Evolutionary conservation across 2,113 vertebrate genomes (phyloP).

Genomic region (Accipiter cooperii): DNA sequence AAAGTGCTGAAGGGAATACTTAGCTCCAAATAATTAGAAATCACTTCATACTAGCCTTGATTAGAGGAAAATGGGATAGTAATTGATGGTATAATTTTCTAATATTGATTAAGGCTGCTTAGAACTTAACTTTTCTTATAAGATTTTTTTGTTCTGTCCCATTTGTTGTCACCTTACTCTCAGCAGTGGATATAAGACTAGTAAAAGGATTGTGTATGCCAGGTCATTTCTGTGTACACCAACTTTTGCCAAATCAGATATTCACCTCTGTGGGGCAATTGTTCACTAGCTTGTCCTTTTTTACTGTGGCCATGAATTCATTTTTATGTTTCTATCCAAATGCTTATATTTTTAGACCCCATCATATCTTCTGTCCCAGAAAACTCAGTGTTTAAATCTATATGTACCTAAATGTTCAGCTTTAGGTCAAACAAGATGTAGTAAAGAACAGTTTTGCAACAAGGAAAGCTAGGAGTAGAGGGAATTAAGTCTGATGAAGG

Average conservation of each 20-base stretch:
- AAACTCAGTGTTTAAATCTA: not conserved
- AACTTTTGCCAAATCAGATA: not conserved
- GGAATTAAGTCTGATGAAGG: not conserved
- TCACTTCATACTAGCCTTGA: not conserved
- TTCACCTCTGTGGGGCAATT: not conserved
- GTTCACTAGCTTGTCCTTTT: not conserved
- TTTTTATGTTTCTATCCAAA: not conserved
- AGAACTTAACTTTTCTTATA: not conserved
- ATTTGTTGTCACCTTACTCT: not conserved
- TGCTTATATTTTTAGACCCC: not conserved
- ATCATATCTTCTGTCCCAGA: not conserved
- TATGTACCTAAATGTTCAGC: not conserved
- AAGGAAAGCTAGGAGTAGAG: not conserved
- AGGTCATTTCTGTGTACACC: not conserved
- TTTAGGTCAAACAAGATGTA: not conserved
- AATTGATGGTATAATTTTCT: not conserved
- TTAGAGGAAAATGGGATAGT: not conserved
- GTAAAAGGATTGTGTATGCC: not conserved
- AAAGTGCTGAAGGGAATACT: not conserved
- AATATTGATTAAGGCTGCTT: not conserved
- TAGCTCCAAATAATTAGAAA: not conserved
- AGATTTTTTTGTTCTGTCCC: not conserved
- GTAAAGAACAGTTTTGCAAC: not conserved
- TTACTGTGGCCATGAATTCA: not conserved
- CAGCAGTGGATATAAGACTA: not conserved